Conservation (phyloP, 2,113 vertebrate genomes). For the Riparia riparia region DNA sequence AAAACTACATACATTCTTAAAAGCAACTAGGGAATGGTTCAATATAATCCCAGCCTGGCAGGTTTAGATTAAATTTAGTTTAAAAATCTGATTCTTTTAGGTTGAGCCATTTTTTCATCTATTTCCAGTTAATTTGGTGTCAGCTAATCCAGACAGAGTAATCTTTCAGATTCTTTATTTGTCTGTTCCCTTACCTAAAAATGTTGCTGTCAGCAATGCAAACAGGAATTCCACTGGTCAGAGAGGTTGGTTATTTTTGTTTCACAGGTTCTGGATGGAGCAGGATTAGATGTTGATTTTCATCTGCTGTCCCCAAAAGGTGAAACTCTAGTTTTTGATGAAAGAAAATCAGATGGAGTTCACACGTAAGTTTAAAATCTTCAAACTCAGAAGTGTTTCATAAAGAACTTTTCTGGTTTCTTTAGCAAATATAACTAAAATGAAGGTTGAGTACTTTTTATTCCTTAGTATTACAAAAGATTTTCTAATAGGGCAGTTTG, state of each 20-base stretch:
- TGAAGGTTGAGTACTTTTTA: background rate
- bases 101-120: background rate
- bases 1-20: background rate
- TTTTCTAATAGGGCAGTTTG: background rate
- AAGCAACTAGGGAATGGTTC: background rate
- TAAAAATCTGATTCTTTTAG: background rate
- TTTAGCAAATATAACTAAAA: background rate
- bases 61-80: background rate
- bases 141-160: background rate
- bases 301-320: conserved; percentile 87
- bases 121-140: background rate
- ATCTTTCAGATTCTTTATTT: background rate
- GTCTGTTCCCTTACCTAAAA: background rate
- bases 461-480: background rate
- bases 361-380: conserved; percentile 89
- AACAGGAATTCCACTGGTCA: background rate
- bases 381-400: background rate
- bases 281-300: conserved; percentile 94
- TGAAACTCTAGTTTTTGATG: conserved; percentile 86
- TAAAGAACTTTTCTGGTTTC: background rate
- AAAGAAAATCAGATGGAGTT: conserved; percentile 93
- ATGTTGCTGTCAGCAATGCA: background rate
- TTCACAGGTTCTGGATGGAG: conserved; percentile 91
- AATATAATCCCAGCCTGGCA: background rate
- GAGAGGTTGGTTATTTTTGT: background rate